Evolutionary conservation across 2,797 vertebrate species (phyloP).

Genomic region (Rhincodon typus): DNA sequence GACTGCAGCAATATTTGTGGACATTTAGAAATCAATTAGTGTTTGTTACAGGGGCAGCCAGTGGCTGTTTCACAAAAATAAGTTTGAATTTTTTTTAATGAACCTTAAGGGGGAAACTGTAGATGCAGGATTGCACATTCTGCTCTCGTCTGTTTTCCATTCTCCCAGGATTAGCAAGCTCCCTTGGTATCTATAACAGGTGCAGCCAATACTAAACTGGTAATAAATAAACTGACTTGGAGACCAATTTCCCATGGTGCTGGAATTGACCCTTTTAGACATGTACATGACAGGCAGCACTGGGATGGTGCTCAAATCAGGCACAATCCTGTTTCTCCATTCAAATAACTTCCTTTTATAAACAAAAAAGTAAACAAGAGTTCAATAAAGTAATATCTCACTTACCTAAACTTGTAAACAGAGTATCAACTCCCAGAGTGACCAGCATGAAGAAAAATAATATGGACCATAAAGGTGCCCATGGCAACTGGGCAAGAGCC

Average conservation of each 20-base stretch:
- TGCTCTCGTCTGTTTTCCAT: too few relatives aligned
- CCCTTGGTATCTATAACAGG: too few relatives aligned
- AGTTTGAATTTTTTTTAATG: too few relatives aligned
- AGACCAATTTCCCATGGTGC: background rate
- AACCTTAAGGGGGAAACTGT: too few relatives aligned
- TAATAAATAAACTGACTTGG: background rate
- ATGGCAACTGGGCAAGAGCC: constrained; percentile 76
- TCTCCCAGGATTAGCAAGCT: too few relatives aligned
- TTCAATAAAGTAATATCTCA: background rate
- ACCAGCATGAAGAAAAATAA: constrained; percentile 95
- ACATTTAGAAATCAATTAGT: background rate
- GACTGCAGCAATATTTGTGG: background rate
- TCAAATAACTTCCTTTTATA: background rate
- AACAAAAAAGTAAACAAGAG: background rate
- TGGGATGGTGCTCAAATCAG: background rate
- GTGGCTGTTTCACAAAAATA: too few relatives aligned
- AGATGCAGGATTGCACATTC: too few relatives aligned
- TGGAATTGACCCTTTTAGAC: background rate
- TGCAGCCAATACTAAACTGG: background rate
- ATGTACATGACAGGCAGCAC: background rate
- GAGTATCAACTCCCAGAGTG: constrained; percentile 83
- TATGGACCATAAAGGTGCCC: constrained; percentile 83
- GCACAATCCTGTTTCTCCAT: background rate
- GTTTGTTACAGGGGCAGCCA: too few relatives aligned
- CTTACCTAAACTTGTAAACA: constrained; percentile 84